A percentile compares a stretch with the other conserved stretches of the same genome.
Conservation (phyloP, 92 coral and sea anemone genomes). For the Epizoanthus illoricatus region DNA sequence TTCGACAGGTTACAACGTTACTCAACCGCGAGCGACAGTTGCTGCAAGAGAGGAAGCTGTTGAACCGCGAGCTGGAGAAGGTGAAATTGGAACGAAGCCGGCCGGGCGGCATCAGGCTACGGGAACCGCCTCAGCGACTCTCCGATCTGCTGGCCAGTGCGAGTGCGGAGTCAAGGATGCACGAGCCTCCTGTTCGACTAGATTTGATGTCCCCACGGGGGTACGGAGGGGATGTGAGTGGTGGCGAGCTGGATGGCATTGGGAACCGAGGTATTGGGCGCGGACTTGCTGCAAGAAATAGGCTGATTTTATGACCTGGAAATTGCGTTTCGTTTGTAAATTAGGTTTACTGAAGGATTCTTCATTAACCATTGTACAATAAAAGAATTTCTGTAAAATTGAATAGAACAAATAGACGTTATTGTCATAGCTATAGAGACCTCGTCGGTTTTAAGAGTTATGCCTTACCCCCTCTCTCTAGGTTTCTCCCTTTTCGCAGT, state of each 20-base stretch:
- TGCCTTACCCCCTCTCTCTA: too few relatives aligned
- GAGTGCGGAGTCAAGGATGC: conserved; percentile 53
- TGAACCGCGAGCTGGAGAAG: conserved; percentile 84
- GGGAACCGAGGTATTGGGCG: conserved; percentile 55
- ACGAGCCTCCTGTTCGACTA: conserved; percentile 79
- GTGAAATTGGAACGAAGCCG: conserved; percentile 83
- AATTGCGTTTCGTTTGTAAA: background rate
- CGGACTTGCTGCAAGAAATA: conserved; percentile 53
- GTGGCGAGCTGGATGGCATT: conserved; percentile 72
- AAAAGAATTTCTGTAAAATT: too few relatives aligned
- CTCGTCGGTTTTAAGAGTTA: too few relatives aligned
- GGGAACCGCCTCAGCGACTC: conserved; percentile 81
- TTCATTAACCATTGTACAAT: too few relatives aligned
- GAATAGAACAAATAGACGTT: too few relatives aligned
- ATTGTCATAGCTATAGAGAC: too few relatives aligned
- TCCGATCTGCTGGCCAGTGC: conserved; percentile 74
- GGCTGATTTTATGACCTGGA: conserved; percentile 60
- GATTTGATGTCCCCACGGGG: conserved; percentile 89
- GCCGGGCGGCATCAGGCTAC: conserved; percentile 70
- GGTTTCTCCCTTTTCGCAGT: too few relatives aligned
- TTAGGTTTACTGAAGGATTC: too few relatives aligned
- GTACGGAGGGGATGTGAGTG: conserved; percentile 54
- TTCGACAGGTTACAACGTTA: conserved; percentile 80
- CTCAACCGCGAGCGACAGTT: conserved; percentile 92
- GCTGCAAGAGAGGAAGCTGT: conserved; percentile 82